phyloP scores from a whole-genome alignment of 1,140 invertebrate genomes.

The Neodiprion fabricii region DNA sequence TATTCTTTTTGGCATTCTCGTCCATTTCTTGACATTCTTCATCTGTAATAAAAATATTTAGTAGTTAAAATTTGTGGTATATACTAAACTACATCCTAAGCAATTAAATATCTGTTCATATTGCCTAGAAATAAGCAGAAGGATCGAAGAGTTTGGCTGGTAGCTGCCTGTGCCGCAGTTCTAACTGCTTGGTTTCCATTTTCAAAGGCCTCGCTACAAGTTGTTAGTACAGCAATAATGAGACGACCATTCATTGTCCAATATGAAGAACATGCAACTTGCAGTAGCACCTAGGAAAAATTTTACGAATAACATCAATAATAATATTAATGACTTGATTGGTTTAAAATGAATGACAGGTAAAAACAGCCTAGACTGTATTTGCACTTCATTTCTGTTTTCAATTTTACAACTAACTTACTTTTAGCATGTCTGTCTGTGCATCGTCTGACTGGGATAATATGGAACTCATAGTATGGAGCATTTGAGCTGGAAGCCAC shows the following conservation, averaged over 20 bases:
- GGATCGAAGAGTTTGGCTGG: conserved; percentile 80
- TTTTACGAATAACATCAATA: neutral
- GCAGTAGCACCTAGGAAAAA: conserved; percentile 72
- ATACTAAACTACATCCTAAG: neutral
- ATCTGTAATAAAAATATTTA: conserved; percentile 59
- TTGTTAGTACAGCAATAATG: conserved; percentile 77
- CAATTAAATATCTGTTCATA: neutral
- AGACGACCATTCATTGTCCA: conserved; percentile 84
- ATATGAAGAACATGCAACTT: conserved; percentile 79
- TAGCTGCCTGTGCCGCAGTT: conserved; percentile 82
- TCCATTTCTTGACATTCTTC: conserved; percentile 79
- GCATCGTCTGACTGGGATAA: conserved; percentile 76
- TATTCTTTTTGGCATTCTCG: conserved; percentile 67
- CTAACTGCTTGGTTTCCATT: conserved; percentile 77
- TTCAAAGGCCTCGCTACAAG: conserved; percentile 78
- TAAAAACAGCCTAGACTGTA: neutral
- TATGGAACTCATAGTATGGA: conserved; percentile 82
- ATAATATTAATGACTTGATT: neutral
- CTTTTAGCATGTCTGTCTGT: conserved; percentile 77
- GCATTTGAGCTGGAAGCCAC: conserved; percentile 88
- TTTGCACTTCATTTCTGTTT: too few relatives aligned
- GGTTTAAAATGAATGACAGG: neutral
- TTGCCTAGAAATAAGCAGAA: conserved; percentile 82
- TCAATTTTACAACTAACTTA: conserved; percentile 37
- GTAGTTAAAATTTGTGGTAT: neutral